Evolutionary conservation across 64 coral and sea anemone genomes (phyloP), one percentile per base, ranked within the genome.

Genomic region (Acropora tenuis): DNA sequence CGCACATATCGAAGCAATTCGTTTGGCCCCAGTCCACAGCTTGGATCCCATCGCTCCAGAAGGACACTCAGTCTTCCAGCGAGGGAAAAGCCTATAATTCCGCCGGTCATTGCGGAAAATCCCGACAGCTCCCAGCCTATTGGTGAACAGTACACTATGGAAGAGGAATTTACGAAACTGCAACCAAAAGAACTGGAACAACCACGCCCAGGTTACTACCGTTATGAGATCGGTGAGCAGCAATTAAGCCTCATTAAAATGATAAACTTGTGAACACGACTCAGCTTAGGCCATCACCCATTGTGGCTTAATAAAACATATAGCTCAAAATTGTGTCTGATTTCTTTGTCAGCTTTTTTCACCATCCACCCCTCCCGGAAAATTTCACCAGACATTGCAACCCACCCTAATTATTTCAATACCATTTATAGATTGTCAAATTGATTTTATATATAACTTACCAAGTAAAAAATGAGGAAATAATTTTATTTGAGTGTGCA

Each of bases 21-120:
- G 2, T 94, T 84, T 16, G 85, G 89, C 57, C 79, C 79, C 7
- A 87, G 87, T 44, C 88, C 92, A 1, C 77, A 87, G n/a, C 79
- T 89, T 5, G 46, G 65, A 4, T 50, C 43, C 8, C 92, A 85
- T 79, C 87, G 92, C 12, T 94, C 92, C 8, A 41, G 92, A 43
- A 67, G 92, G 86, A 94, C 92, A 0, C 83, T 94, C 4, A 94
- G 92, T 55, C 89, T 94, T 48, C 92, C 92, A n/a, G 74, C 79
- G 18, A 79, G 92, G 48, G 92, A 94, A 17, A 94, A 94, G 46
- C 92, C 92, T 2, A 45, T 49, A 8, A 94, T 94, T 86, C 92
- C 87, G 1, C 92, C 87, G 9, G 69, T 16, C 4, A 77, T 78
- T 57, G 73, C 73, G 47, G 80, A 90, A 69, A 94, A 43, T 83